A percentile compares a stretch with the other conserved stretches of the same genome.
Evolutionary conservation across 2,888 invertebrate genomes (phyloP).

Genomic region (Cataglyphis altisquamis): DNA sequence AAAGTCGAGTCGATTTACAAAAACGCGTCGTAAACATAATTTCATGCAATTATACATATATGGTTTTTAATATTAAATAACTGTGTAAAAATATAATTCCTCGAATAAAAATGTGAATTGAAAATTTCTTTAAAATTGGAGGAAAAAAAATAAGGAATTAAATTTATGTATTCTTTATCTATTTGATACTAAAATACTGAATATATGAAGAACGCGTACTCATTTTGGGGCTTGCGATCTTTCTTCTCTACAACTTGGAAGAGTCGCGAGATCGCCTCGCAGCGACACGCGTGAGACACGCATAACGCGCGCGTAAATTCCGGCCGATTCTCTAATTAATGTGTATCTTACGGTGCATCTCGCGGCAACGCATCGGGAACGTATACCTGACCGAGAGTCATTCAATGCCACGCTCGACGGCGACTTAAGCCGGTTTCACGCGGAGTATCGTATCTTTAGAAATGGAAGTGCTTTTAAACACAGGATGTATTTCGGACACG

Average conservation of each 20-base stretch:
- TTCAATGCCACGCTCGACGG: neutral
- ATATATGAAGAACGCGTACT: neutral
- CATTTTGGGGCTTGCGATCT: neutral
- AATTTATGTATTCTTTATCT: neutral
- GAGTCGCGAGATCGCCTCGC: constrained; percentile 47
- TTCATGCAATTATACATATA: neutral
- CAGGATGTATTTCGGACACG: neutral
- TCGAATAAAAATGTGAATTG: neutral
- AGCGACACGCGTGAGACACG: constrained; percentile 39
- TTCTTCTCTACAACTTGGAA: constrained; percentile 7
- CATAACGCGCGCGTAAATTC: constrained; percentile 47
- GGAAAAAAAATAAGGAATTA: neutral
- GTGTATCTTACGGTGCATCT: constrained; percentile 60
- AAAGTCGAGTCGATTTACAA: neutral
- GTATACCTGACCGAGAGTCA: constrained; percentile 37
- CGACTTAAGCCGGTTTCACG: constrained; percentile 51
- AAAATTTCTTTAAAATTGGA: neutral
- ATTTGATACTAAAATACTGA: neutral
- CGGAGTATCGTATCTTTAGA: constrained; percentile 10
- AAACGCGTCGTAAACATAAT: neutral
- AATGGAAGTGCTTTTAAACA: neutral
- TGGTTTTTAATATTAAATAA: neutral
- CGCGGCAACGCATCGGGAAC: constrained; percentile 35
- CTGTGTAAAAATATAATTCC: neutral
- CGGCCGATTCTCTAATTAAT: constrained; percentile 55